These are phyloP conservation scores for Chiloscyllium plagiosum DNA, from an alignment of 2,113 vertebrate species.

Conservation along the genomic window DNA sequence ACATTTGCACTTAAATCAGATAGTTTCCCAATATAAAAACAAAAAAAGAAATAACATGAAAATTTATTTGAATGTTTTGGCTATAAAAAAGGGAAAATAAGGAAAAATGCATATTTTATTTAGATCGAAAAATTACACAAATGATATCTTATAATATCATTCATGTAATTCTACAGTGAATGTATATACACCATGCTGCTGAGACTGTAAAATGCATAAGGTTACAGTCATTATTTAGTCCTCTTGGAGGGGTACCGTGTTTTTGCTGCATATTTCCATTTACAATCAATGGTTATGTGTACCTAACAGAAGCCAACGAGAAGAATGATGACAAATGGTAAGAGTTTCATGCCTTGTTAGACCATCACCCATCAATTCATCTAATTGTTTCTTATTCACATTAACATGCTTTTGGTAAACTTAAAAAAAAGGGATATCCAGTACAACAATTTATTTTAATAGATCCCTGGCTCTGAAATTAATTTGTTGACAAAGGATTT, in stretches of 20 bases:
- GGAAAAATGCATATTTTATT: not conserved
- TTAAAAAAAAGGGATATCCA: not conserved
- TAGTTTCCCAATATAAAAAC: constrained; percentile 31
- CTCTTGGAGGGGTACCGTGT: constrained; percentile 91
- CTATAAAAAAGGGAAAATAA: not conserved
- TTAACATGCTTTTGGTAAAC: not conserved
- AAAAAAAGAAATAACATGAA: not conserved
- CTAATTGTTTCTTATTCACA: not conserved
- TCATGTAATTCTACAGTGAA: constrained; percentile 57
- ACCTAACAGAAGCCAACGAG: constrained; percentile 32
- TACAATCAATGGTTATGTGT: constrained; percentile 55
- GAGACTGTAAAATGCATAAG: constrained; percentile 72
- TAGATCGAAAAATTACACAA: constrained; percentile 47
- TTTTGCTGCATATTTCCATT: constrained; percentile 88
- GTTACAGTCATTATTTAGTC: constrained; percentile 64
- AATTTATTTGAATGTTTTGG: constrained; percentile 17
- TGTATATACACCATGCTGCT: constrained; percentile 60
- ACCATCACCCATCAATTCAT: not conserved
- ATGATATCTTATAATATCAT: constrained; percentile 40
- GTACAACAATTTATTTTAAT: not conserved
- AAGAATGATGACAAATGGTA: not conserved
- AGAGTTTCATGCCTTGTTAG: not conserved
- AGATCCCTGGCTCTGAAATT: not conserved
- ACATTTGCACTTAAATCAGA: constrained; percentile 53
- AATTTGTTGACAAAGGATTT: not conserved